A percentile compares a stretch with the other conserved stretches of the same genome.
phyloP scores from a whole-genome alignment of 2,888 invertebrate species.

The Clusia tigrina region DNA sequence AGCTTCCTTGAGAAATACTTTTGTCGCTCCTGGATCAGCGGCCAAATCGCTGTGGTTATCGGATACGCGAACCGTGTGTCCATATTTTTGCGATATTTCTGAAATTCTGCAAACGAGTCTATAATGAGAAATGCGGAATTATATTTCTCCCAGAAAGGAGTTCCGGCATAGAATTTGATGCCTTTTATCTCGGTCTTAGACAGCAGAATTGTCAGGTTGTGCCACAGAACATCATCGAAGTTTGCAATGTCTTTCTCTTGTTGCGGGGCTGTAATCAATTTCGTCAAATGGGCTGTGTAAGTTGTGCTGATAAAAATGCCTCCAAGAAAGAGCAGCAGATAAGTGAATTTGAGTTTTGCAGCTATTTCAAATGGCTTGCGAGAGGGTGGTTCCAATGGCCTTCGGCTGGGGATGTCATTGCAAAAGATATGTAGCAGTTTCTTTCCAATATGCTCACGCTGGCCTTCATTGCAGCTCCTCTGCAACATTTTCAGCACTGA shows the following conservation, averaged over 20 bases:
- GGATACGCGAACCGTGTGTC: conserved; percentile 38
- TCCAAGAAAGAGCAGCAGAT: conserved; percentile 32
- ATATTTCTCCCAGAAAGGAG: background rate
- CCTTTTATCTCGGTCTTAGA: background rate
- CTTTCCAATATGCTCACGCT: too few relatives aligned
- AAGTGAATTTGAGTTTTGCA: conserved; percentile 28
- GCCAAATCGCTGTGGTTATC: conserved; percentile 35
- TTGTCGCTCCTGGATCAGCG: conserved; percentile 33
- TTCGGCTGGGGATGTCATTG: conserved; percentile 41
- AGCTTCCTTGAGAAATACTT: conserved; percentile 14
- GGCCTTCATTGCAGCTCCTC: conserved; percentile 27
- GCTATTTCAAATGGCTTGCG: conserved; percentile 23
- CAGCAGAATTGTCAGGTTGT: conserved; percentile 38
- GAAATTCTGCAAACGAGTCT: conserved; percentile 21
- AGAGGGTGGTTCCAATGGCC: conserved; percentile 40
- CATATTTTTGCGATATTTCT: conserved; percentile 27
- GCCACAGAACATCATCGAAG: conserved; percentile 39
- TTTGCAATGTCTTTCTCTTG: conserved; percentile 28
- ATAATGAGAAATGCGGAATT: conserved; percentile 29
- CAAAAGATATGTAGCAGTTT: conserved; percentile 16
- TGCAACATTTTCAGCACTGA: conserved; percentile 27
- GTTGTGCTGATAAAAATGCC: conserved; percentile 42
- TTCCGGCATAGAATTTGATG: background rate
- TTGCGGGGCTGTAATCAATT: conserved; percentile 42
- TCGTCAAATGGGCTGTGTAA: conserved; percentile 44